These are phyloP conservation scores for Gryllus longicercus DNA, from an alignment of 2,888 invertebrate genomes.

Conservation along the genomic window DNA sequence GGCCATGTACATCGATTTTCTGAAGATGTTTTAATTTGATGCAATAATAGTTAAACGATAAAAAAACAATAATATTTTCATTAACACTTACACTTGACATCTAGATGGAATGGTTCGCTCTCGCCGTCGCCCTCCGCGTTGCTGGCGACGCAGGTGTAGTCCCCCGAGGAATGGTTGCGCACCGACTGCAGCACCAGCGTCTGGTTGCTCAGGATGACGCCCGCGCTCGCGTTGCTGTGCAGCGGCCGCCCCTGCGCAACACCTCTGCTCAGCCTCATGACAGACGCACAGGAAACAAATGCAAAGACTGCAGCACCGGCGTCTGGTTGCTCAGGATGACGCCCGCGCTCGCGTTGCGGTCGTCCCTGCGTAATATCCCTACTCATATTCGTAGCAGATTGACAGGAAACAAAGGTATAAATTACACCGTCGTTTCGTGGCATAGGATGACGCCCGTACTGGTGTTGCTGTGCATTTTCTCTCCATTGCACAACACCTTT, in stretches of 20 bases:
- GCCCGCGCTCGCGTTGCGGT: conserved; percentile 52
- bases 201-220: too few relatives aligned
- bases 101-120: conserved; percentile 77
- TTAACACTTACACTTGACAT: conserved; percentile 74
- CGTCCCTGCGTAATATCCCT: conserved; percentile 56
- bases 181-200: conserved; percentile 72
- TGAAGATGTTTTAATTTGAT: too few relatives aligned
- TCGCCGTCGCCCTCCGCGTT: conserved; percentile 85
- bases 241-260: conserved; percentile 52
- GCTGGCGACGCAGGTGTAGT: conserved; percentile 81
- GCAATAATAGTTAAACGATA: too few relatives aligned
- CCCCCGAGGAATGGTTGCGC: conserved; percentile 68
- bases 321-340: too few relatives aligned
- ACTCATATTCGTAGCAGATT: neutral
- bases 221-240: too few relatives aligned
- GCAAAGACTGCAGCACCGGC: conserved; percentile 46
- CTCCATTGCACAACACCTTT: too few relatives aligned
- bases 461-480: too few relatives aligned
- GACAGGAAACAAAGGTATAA: neutral
- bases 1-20: too few relatives aligned
- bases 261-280: conserved; percentile 48
- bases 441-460: too few relatives aligned
- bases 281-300: conserved; percentile 81
- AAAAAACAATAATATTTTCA: too few relatives aligned
- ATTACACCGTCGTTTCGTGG: too few relatives aligned